A percentile compares a stretch with the other conserved stretches of the same genome.
These are phyloP conservation scores for Phoeniculus purpureus DNA, from an alignment of 2,797 vertebrate species.

Conservation along the genomic window DNA sequence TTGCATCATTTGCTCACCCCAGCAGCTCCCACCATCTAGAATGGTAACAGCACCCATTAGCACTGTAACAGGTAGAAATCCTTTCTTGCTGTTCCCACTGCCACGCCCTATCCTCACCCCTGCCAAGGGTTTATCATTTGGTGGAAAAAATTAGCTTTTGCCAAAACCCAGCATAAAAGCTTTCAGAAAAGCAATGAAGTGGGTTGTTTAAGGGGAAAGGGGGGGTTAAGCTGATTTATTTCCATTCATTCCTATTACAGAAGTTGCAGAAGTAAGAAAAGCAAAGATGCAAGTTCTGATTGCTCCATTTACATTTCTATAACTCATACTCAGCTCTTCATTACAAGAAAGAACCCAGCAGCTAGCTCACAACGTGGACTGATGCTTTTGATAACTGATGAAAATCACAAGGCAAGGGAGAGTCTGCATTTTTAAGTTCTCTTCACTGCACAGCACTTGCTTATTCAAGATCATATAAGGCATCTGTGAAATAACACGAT, in stretches of 20 bases:
- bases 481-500: slow-evolving; percentile 30
- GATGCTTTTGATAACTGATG: slow-evolving; percentile 48
- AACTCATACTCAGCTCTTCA: slow-evolving; percentile 19
- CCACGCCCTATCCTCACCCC: neutral
- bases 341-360: slow-evolving; percentile 39
- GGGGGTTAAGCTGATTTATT: neutral
- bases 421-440: slow-evolving; percentile 19
- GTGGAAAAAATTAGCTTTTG: neutral
- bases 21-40: neutral
- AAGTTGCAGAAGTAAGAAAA: slow-evolving; percentile 33
- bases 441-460: neutral
- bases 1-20: neutral
- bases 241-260: slow-evolving; percentile 19
- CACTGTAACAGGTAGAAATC: neutral
- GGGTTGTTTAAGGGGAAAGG: neutral
- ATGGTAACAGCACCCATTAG: neutral
- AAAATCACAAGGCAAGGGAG: slow-evolving; percentile 33
- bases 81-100: neutral
- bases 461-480: neutral
- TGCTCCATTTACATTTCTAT: slow-evolving; percentile 61
- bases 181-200: slow-evolving; percentile 18
- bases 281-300: slow-evolving; percentile 41
- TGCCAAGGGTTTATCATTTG: neutral
- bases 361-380: slow-evolving; percentile 32
- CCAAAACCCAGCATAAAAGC: neutral